Conservation (phyloP, 2,888 invertebrate species). For the Lasioglossum malachurum region DNA sequence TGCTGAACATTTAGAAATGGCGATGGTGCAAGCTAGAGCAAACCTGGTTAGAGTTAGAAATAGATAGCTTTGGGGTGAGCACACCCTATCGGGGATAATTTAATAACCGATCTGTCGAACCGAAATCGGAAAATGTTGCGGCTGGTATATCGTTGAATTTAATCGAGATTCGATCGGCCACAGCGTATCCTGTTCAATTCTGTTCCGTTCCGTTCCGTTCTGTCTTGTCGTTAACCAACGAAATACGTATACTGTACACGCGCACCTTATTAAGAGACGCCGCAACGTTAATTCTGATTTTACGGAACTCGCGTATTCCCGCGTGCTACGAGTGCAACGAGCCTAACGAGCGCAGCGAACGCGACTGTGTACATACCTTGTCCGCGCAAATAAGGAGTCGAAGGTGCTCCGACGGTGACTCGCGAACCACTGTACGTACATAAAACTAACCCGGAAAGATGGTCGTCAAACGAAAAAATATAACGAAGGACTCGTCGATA, state of each 20-base stretch:
- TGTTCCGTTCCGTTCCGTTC: background rate
- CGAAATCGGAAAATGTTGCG: background rate
- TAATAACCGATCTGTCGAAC: background rate
- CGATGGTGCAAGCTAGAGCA: background rate
- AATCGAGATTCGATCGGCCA: background rate
- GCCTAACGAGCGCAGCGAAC: background rate
- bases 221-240: background rate
- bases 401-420: background rate
- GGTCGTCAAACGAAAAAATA: background rate
- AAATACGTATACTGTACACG: too few species aligned
- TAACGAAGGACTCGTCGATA: background rate
- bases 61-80: background rate
- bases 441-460: background rate
- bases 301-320: conserved; percentile 18
- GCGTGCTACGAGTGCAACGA: conserved; percentile 4
- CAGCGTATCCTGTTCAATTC: background rate
- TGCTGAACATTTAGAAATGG: too few species aligned
- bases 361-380: background rate
- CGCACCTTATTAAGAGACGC: background rate
- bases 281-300: conserved; percentile 25
- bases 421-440: background rate
- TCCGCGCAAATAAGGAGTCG: background rate
- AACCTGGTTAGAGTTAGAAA: background rate
- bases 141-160: too few species aligned
- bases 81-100: background rate